Base-by-base conservation (phyloP, 1,140 invertebrate genomes). In the Pissodes strobi region DNA sequence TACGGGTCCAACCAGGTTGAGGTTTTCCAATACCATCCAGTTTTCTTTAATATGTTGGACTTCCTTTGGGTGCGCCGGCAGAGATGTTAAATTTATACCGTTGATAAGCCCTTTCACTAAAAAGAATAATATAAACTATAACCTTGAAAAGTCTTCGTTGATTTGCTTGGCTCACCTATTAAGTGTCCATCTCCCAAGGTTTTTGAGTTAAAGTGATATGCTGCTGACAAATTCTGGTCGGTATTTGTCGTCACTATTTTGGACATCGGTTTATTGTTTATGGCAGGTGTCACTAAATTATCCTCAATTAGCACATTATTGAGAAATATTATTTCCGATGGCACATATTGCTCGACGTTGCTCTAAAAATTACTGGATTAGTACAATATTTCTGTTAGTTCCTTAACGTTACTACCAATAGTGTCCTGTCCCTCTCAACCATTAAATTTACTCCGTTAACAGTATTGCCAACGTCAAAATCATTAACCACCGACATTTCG, bases 11-110 rank as follows among this genome's bases (percentile, higher is more conserved):
- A 73, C 19, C 17, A 82, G 76, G 15, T 69, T 65, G 6, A 80
- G 58, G 53, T 79, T 75, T 8, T 73, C 71, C 27, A 67, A 6
- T 4, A 79, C 56, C 2, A 38, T 72, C 80, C 79, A 80, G 4
- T 68, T 55, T 12, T 76, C 73, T 22, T 49, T 67, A 12, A 81
- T 63, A 10, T 61, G 71, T 55, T 82, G 78, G 1, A 51, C 51
- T 0, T 59, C 6, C 2, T 64, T 15, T 15, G 56, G 49, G 1
- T 53, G 39, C n/a, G 49, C 69, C 10, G n/a, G n/a, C n/a, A n/a
- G n/a, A n/a, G n/a, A n/a, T n/a, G 59, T 57, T 1, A 76, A 25
- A 38, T 78, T 70, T n/a, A 76, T 70, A 8, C 49, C 64, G 58
- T 75, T 77, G 6, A 77, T 57, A n/a, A 58, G 37, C 41, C 72